Conservation (phyloP, 2,888 invertebrate genomes). For the Scaptomyza polygonia region DNA sequence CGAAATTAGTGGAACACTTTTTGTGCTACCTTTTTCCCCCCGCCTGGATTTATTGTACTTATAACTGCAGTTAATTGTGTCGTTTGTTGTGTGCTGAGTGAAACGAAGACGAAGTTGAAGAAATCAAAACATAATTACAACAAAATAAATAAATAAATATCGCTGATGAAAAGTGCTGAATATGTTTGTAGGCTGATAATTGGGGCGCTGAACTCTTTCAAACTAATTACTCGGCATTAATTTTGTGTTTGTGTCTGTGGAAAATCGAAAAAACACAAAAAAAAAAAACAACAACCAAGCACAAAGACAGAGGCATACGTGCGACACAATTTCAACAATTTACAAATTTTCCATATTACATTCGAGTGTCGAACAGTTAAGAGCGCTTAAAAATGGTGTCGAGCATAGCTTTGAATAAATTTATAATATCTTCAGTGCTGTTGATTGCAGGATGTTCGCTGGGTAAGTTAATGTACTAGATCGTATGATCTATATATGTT, state of each 20-base stretch:
- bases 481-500: too few relatives aligned
- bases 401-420: slow-evolving; percentile 24
- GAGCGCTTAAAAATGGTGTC: slow-evolving; percentile 55
- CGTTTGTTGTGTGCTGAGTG: slow-evolving; percentile 16
- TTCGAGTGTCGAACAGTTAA: slow-evolving; percentile 38
- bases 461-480: slow-evolving; percentile 61
- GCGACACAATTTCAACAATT: slow-evolving; percentile 58
- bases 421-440: slow-evolving; percentile 34
- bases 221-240: slow-evolving; percentile 74
- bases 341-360: slow-evolving; percentile 34
- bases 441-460: slow-evolving; percentile 48
- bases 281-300: slow-evolving; percentile 64
- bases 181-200: slow-evolving; percentile 51
- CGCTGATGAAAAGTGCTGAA: slow-evolving; percentile 64
- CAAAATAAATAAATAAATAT: slow-evolving; percentile 16
- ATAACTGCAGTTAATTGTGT: slow-evolving; percentile 13
- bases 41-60: slow-evolving; percentile 11
- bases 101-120: background rate
- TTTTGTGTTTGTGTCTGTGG: slow-evolving; percentile 22
- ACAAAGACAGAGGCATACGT: slow-evolving; percentile 40
- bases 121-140: slow-evolving; percentile 32
- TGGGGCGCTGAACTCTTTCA: slow-evolving; percentile 56
- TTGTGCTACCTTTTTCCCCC: background rate
- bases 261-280: slow-evolving; percentile 62
- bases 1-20: slow-evolving; percentile 10